Percentiles rank a stretch among this genome's conserved stretches.
Conservation (phyloP, 2,888 invertebrate genomes). For the Pachycephus smyrnensis region DNA sequence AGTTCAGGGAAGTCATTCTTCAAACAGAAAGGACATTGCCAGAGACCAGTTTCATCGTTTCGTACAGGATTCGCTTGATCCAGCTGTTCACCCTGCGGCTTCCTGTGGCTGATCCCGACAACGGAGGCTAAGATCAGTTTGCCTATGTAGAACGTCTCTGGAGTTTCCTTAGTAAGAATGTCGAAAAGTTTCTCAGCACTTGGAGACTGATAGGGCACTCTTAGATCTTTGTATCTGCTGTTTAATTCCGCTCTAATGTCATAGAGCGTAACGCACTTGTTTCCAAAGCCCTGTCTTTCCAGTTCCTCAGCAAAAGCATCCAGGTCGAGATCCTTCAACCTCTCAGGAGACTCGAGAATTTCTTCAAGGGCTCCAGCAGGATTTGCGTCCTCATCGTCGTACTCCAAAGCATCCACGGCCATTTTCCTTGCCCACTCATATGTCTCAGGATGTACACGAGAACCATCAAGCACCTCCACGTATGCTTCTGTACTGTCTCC, state of each 20-base stretch:
- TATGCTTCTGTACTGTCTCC: conserved; percentile 96
- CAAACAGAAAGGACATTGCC: conserved; percentile 98
- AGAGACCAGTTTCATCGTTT: conserved; percentile 93
- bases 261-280: conserved; percentile 94
- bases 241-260: conserved; percentile 97
- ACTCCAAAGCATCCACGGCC: conserved; percentile 99
- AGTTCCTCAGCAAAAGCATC: conserved; percentile 99
- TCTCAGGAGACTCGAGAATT: conserved; percentile 94
- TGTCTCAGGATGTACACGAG: conserved; percentile 98
- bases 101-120: conserved; percentile 84
- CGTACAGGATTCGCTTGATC: conserved; percentile 96
- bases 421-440: conserved; percentile 99
- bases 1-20: conserved; percentile 96
- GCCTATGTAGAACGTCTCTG: conserved; percentile 90
- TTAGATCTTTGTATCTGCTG: conserved; percentile 90
- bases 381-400: conserved; percentile 96
- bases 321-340: conserved; percentile 94
- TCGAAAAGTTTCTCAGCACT: conserved; percentile 92
- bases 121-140: conserved; percentile 89
- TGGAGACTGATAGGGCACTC: conserved; percentile 82
- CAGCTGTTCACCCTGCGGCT: conserved; percentile 92
- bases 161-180: conserved; percentile 95
- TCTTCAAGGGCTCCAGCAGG: conserved; percentile 98
- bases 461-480: conserved; percentile 95
- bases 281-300: conserved; percentile 88